phyloP scores from a whole-genome alignment of 2,113 vertebrate species.

The Heteronetta atricapilla region DNA sequence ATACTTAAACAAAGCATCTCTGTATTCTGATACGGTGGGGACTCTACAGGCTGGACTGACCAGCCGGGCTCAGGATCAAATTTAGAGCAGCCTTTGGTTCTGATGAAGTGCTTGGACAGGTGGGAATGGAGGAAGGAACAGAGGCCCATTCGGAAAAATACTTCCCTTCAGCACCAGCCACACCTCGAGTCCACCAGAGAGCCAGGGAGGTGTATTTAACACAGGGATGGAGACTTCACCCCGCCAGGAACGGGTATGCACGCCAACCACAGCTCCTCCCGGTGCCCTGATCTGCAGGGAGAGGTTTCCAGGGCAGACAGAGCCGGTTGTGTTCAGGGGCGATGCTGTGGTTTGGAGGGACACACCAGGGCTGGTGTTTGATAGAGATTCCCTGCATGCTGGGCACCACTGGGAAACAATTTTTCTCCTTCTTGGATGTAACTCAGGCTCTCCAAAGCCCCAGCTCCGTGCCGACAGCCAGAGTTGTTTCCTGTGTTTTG shows the following conservation, averaged over 20 bases:
- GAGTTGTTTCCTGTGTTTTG: background rate
- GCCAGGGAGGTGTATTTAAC: background rate
- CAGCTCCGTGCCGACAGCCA: background rate
- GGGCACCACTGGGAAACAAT: background rate
- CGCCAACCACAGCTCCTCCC: background rate
- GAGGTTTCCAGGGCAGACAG: background rate
- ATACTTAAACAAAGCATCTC: background rate
- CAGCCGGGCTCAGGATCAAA: background rate
- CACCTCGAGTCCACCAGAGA: background rate
- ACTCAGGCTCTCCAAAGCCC: background rate
- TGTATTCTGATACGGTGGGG: accelerated
- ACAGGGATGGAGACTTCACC: background rate
- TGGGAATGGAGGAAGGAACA: background rate
- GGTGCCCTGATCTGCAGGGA: background rate
- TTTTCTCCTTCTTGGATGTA: background rate
- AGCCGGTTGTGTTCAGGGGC: background rate
- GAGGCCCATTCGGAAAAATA: background rate
- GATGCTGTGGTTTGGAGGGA: accelerated
- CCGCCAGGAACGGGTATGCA: background rate
- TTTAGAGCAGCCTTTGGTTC: background rate
- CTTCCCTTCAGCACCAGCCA: background rate
- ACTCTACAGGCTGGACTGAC: background rate
- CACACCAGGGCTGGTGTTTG: accelerated
- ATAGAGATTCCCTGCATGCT: background rate
- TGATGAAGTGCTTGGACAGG: background rate